Evolutionary conservation across 2,888 invertebrate species (phyloP).

Genomic region (Syrista parreyssii): DNA sequence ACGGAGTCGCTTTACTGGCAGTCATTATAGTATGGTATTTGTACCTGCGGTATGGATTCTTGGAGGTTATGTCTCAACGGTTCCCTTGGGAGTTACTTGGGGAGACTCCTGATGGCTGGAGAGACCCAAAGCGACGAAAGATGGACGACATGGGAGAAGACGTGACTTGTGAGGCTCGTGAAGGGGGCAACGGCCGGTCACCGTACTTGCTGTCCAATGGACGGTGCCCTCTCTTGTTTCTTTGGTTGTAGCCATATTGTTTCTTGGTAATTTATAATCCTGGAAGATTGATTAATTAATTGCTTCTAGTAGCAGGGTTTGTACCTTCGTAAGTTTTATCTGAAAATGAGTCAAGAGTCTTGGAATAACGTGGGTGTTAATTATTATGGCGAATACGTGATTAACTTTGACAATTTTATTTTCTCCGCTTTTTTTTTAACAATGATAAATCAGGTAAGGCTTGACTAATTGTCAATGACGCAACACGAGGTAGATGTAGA

Average conservation of each 20-base stretch:
- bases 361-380: not conserved
- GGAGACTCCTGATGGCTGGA: not conserved
- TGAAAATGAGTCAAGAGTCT: too few relatives aligned
- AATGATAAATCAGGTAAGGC: not conserved
- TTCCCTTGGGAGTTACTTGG: not conserved
- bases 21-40: too few relatives aligned
- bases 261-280: not conserved
- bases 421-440: not conserved
- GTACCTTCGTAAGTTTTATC: too few relatives aligned
- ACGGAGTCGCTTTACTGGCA: not conserved
- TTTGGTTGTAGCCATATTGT: slow-evolving; percentile 13
- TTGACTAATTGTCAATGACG: not conserved
- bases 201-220: slow-evolving; percentile 50
- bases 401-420: not conserved
- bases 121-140: not conserved
- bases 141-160: slow-evolving; percentile 32
- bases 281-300: not conserved
- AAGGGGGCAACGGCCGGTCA: slow-evolving; percentile 65
- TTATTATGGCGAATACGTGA: not conserved
- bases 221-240: slow-evolving; percentile 27
- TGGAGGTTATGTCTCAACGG: not conserved
- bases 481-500: not conserved
- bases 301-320: not conserved
- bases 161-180: slow-evolving; percentile 37
- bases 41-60: not conserved